phyloP scores from a whole-genome alignment of 2,797 vertebrate genomes.

The Malacoctenus gilli region DNA sequence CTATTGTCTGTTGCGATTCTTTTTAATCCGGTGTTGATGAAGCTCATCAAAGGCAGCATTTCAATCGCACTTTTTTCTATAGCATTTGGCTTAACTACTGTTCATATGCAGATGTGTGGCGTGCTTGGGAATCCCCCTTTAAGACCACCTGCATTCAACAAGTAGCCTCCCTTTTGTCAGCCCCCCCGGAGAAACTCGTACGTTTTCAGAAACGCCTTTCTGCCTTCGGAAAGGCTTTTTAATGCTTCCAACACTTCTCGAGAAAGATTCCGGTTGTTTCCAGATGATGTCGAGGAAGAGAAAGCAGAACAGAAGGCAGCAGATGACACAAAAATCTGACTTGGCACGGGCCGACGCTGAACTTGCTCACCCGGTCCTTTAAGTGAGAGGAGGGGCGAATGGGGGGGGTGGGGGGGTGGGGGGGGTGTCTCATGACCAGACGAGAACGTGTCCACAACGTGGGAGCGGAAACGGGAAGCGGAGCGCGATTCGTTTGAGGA shows the following conservation, averaged over 20 bases:
- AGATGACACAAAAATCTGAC: slow-evolving; percentile 6
- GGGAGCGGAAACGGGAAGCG: background rate
- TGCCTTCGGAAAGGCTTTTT: too few relatives aligned
- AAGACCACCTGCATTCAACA: background rate
- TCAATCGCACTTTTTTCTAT: too few relatives aligned
- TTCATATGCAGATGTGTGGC: too few relatives aligned
- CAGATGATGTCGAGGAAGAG: background rate
- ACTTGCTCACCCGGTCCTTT: background rate
- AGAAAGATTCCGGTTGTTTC: background rate
- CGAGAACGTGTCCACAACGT: background rate
- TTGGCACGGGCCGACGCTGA: background rate
- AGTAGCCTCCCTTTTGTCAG: background rate
- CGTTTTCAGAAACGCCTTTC: background rate
- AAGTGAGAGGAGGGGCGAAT: background rate
- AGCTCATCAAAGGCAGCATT: too few relatives aligned
- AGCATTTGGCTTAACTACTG: too few relatives aligned
- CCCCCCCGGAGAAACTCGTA: background rate
- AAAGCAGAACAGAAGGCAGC: background rate
- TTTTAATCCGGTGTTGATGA: too few relatives aligned
- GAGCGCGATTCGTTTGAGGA: background rate
- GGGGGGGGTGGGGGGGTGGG: too few relatives aligned
- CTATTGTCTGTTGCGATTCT: too few relatives aligned
- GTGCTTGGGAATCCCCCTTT: background rate
- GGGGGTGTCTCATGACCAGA: slow-evolving; percentile 3
- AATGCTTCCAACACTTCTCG: too few relatives aligned